Base-by-base conservation (phyloP, 2,888 invertebrate genomes). In the Mimas tiliae region DNA sequence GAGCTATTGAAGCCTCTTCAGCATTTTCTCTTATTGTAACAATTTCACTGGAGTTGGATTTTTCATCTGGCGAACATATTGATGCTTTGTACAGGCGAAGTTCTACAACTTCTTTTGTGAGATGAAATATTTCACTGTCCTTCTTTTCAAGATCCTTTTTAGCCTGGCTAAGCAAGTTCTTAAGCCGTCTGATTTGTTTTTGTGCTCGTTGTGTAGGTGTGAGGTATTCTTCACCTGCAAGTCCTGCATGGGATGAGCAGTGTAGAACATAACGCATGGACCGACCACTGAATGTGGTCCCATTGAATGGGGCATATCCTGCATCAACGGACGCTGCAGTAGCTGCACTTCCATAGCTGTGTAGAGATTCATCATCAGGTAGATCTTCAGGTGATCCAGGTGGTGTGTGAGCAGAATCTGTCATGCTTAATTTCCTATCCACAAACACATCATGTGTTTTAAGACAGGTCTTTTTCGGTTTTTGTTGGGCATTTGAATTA, bases 181-280 rank as follows among this genome's bases (percentile, higher is more conserved):
- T 96, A 33, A 98, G 95, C 67, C 96, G 95, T 69, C 96, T 94
- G 48, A 98, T 96, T 86, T 97, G 97, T 74, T 96, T 94, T 79
- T 97, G 96, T 11, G 97, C 97, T 69, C 98, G 94, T 85, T 98
- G 98, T 0, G 98, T 98, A 14, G 98, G 98, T 64, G 98, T 98
- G 67, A 98, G 94, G 86, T 98, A 98, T 79, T 97, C 97, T 69
- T 97, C 96, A 55, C 96, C 96, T 63, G 96, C 96, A 63, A 96
- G 95, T 0, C 96, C 96, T 6, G 96, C 95, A 84, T 97, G 96
- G 72, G 96, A 96, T 65, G 97, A 97, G 85, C 98, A 98, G 85
- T 98, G 98, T 63, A 97, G 95, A 69, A 98, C 97, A 86, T 97
- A 98, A 75, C 97, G 96, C 93, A 95, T 95, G 69, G 95, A 95